Evolutionary conservation across 1,140 invertebrate species (phyloP).

Genomic region (Pemphigus obesinymphae): DNA sequence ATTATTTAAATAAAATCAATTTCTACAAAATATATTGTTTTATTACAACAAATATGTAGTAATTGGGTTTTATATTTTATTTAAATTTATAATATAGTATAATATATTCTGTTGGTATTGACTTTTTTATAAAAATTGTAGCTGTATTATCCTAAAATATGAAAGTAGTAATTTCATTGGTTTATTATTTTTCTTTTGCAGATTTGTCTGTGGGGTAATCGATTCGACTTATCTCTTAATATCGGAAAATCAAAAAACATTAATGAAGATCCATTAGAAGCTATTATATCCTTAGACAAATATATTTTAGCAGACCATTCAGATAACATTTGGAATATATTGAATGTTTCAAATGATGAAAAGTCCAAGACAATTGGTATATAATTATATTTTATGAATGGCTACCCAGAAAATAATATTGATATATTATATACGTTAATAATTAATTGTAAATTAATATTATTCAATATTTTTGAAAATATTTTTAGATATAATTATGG

Average conservation of each 20-base stretch:
- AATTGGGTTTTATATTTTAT: neutral
- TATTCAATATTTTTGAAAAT: neutral
- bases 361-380: constrained; percentile 7
- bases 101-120: no score
- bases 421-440: neutral
- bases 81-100: neutral
- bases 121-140: no score
- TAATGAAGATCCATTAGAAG: constrained; percentile 27
- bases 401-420: neutral
- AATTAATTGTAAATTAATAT: no score
- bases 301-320: constrained; percentile 38
- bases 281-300: neutral
- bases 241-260: constrained; percentile 24
- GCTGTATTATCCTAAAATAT: no score
- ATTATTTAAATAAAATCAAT: no score
- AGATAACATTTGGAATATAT: constrained; percentile 16
- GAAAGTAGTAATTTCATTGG: neutral
- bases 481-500: constrained; percentile 72
- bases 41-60: no score
- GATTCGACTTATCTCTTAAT: constrained; percentile 39
- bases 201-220: constrained; percentile 41
- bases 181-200: neutral
- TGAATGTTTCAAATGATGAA: neutral
- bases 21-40: no score
- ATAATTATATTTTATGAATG: neutral